A percentile compares a stretch with the other conserved stretches of the same genome.
phyloP scores from a whole-genome alignment of 2,797 vertebrate genomes.

The Anabas testudineus region DNA sequence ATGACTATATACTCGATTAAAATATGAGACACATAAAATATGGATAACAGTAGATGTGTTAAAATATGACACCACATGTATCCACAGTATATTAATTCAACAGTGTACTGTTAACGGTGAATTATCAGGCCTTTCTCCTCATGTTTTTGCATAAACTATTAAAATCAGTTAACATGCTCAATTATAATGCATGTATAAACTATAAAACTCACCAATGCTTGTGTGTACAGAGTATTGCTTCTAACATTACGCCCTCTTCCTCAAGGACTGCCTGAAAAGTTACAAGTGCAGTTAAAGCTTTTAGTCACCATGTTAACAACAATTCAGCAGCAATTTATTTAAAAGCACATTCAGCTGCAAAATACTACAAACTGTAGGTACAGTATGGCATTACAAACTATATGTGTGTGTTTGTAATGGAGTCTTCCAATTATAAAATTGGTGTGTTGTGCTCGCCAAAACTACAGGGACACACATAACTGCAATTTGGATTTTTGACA shows the following conservation, averaged over 20 bases:
- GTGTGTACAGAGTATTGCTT: constrained; percentile 97
- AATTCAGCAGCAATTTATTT: constrained; percentile 12
- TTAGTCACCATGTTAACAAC: not conserved
- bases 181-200: not conserved
- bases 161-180: not conserved
- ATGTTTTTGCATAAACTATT: not conserved
- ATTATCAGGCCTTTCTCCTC: not conserved
- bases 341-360: not conserved
- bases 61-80: not conserved
- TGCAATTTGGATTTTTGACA: not conserved
- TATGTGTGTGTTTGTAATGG: not conserved
- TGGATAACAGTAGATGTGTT: not conserved
- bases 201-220: constrained; percentile 93
- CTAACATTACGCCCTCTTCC: constrained; percentile 89
- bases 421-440: not conserved
- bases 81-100: not conserved
- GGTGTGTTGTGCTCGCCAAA: not conserved
- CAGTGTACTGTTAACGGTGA: not conserved
- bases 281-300: constrained; percentile 29
- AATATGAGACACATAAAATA: not conserved
- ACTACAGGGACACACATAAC: not conserved
- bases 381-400: not conserved
- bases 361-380: not conserved
- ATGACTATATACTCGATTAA: not conserved
- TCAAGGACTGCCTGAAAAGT: constrained; percentile 87